phyloP scores from a whole-genome alignment of 1,140 invertebrate species.

The Trichonephila clavata region DNA sequence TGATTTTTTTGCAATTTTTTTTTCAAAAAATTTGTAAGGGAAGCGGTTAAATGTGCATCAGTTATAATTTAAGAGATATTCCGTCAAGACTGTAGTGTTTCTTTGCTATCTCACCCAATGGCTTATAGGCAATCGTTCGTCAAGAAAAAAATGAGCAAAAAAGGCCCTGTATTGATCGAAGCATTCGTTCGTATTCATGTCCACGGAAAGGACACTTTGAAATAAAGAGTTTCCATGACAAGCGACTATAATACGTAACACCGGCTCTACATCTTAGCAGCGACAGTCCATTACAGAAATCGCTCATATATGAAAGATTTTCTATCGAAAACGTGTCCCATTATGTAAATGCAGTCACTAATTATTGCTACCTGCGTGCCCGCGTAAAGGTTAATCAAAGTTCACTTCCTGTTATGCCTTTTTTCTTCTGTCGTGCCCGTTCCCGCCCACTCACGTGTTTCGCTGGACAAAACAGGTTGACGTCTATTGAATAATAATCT shows the following conservation, averaged over 20 bases:
- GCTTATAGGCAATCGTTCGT: too few relatives aligned
- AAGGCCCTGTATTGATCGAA: neutral
- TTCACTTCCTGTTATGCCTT: slow-evolving; percentile 58
- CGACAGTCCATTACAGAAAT: slow-evolving; percentile 58
- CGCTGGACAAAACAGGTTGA: slow-evolving; percentile 37
- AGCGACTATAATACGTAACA: slow-evolving; percentile 12
- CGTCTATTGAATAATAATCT: slow-evolving; percentile 58
- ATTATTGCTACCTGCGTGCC: slow-evolving; percentile 51
- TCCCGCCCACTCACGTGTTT: slow-evolving; percentile 51
- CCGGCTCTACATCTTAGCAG: slow-evolving; percentile 10
- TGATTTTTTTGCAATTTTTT: too few relatives aligned
- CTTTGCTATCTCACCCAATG: too few relatives aligned
- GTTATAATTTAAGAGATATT: too few relatives aligned
- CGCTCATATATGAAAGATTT: slow-evolving; percentile 49
- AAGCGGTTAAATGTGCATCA: too few relatives aligned
- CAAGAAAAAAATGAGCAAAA: neutral
- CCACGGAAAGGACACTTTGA: slow-evolving; percentile 5
- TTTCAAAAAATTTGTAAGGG: too few relatives aligned
- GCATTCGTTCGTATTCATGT: neutral
- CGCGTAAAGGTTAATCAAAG: slow-evolving; percentile 52
- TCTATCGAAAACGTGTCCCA: slow-evolving; percentile 57
- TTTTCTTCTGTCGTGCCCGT: slow-evolving; percentile 4
- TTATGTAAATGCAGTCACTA: slow-evolving; percentile 55
- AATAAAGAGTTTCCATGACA: slow-evolving; percentile 44
- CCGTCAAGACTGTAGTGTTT: too few relatives aligned